Base-by-base conservation (phyloP, 2,797 vertebrate species). In the Rhyacichthys aspro region DNA sequence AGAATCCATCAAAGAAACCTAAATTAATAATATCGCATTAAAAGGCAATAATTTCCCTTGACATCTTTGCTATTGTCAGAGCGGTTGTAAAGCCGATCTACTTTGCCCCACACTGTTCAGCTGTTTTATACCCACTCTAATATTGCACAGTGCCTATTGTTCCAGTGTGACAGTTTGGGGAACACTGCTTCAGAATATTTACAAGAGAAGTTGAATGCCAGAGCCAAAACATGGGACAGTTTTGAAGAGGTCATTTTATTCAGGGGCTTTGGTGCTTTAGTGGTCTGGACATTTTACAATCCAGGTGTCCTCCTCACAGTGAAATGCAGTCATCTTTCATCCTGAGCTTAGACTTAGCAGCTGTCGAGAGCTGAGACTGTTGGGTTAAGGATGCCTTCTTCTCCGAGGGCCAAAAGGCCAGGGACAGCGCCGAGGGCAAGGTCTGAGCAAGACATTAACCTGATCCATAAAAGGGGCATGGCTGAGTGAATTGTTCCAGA, bases 271-370 rank as follows among this genome's bases (percentile, higher is more conserved):
- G 55, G 36, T 55, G 50, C 59, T 70, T 74, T 58, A 48, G 52
- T 70, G 66, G 67, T 67, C 73, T 59, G 52, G 56, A n/a, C n/a
- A n/a, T n/a, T n/a, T n/a, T n/a, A n/a, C n/a, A n/a, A n/a, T 28
- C 11, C 28, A 37, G 64, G 70, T 80, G 72, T 80, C 62, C 65
- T 74, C 33, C 23, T n/a, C 64, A 72, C 72, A 78, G 55, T 46
- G 15, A 79, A 72, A 73, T 67, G 64, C 70, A 63, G 63, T 57
- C 76, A 82, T 82, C 70, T 77, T 76, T 87, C 69, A 86, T 77
- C 67, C 67, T 78, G 56, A 79, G 75, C 59, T 57, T 56, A 33
- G 62, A 77, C 67, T 74, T 72, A 69, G 65, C 55, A 70, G 61
- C 55, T 19, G 75, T 72, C 76, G 59, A 28, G 47, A 73, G 71